Base-by-base conservation (phyloP, 1,140 invertebrate genomes). In the Philopotamus ludificatus region DNA sequence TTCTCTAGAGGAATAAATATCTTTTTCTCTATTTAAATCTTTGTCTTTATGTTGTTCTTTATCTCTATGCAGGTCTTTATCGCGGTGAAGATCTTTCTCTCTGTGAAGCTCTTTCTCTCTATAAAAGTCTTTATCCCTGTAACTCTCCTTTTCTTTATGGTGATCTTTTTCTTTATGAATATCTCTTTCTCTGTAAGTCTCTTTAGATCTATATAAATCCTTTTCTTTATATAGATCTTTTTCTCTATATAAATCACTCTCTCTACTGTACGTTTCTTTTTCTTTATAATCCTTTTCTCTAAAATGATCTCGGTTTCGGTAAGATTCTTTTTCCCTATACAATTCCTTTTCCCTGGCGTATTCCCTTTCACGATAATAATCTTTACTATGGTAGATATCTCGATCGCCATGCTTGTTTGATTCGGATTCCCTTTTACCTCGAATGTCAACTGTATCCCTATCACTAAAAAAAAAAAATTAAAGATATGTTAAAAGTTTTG, bases 321-420 rank as follows among this genome's bases (percentile, higher is more conserved):
- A 75, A 51, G 68, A 71, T 62, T 77, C 78, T 70, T 82, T 81
- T 8, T 82, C 79, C 67, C 79, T 79, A 63, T 77, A 77, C n/a
- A 68, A 59, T 67, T 71, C 70, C 44, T 77, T 66, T 26, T 71
- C 70, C 25, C 68, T 57, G 25, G 63, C 66, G 44, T 66, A 59
- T 16, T 71, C 68, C 64, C 76, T 76, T 20, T 75, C 70, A 50
- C 76, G 73, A 42, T 70, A 74, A 72, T 70, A 74, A 70, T 83
- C 80, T 71, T 79, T 76, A 75, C 73, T 78, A 74, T 71, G 60
- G 63, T 70, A 64, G 23, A 70, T 63, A 50, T 78, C 75, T 66
- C 76, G 78, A 58, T 78, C 77, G 8, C 49, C 50, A 53, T 68
- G 50, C 63, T 61, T 66, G 7, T 39, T 22, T 4, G 68, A 42